Percentiles rank a stretch among this genome's conserved stretches.
These are phyloP conservation scores for Maccullochella peelii DNA, from an alignment of 2,113 vertebrate genomes.

Conservation along the genomic window DNA sequence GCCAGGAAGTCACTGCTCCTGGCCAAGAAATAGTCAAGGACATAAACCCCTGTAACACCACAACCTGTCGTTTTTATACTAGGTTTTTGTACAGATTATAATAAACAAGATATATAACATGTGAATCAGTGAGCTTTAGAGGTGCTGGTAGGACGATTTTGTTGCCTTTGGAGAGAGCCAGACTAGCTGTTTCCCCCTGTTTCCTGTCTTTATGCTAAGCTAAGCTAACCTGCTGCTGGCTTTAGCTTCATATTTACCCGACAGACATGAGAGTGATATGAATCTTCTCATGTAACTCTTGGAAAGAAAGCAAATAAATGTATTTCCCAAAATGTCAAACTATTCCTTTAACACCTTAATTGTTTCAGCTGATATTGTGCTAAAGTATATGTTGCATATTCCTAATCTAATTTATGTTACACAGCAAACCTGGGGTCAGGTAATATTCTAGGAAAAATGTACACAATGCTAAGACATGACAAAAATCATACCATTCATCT, in stretches of 20 bases:
- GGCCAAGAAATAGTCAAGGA: background rate
- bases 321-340: background rate
- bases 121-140: too few relatives aligned
- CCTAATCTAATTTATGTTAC: background rate
- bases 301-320: background rate
- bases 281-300: background rate
- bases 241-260: background rate
- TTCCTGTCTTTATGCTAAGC: background rate
- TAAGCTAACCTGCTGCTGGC: background rate
- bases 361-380: background rate
- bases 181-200: background rate
- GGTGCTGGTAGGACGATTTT: background rate
- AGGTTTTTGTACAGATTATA: background rate
- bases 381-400: background rate
- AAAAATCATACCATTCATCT: background rate
- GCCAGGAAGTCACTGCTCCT: background rate
- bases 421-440: background rate
- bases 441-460: background rate
- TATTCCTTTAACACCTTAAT: too few relatives aligned
- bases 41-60: background rate
- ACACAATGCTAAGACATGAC: background rate
- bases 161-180: background rate
- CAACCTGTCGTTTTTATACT: background rate
- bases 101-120: too few relatives aligned
- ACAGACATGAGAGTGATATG: background rate